Conservation (phyloP, 1,140 invertebrate species). For the Choristoneura fumiferana region DNA sequence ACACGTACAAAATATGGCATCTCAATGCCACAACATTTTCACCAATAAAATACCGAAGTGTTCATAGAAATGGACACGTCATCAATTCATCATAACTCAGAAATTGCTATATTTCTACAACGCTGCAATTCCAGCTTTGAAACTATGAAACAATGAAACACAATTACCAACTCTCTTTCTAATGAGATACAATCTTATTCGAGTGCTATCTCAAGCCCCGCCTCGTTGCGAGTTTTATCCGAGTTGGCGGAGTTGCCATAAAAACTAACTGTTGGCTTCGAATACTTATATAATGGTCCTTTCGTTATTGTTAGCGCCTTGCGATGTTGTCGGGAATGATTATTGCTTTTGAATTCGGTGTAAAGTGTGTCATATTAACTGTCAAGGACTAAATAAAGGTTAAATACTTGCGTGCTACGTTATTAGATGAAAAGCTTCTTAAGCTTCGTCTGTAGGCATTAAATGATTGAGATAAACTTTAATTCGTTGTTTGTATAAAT, state of each 20-base stretch:
- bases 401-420: too few relatives aligned
- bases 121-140: background rate
- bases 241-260: background rate
- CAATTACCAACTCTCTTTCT: background rate
- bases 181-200: slow-evolving; percentile 10
- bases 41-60: too few relatives aligned
- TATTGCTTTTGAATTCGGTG: background rate
- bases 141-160: slow-evolving; percentile 14
- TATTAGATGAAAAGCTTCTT: too few relatives aligned
- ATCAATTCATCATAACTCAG: too few relatives aligned
- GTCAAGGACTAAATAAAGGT: too few relatives aligned
- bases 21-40: too few relatives aligned
- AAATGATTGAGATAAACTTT: too few relatives aligned
- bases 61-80: too few relatives aligned
- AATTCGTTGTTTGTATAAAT: too few relatives aligned
- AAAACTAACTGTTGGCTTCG: slow-evolving; percentile 1
- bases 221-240: background rate
- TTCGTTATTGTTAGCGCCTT: background rate
- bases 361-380: too few relatives aligned
- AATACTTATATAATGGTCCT: background rate
- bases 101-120: background rate
- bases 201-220: background rate
- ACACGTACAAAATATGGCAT: too few relatives aligned
- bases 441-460: too few relatives aligned
- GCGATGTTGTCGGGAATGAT: background rate